phyloP scores from a whole-genome alignment of 2,888 invertebrate genomes.

The Acanthacorydalis orientalis region DNA sequence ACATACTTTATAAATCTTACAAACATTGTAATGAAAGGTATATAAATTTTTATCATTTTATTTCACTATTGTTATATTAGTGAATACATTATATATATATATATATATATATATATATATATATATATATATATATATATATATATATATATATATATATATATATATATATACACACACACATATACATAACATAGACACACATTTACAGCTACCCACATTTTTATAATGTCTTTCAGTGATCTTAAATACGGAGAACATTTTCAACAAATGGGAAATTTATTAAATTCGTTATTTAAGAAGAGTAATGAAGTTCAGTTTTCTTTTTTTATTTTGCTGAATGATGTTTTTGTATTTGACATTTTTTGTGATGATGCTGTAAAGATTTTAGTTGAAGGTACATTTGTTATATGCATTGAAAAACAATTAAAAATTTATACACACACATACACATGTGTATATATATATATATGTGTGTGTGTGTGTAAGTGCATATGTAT shows the following conservation, averaged over 20 bases:
- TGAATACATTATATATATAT: no score
- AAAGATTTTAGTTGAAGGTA: constrained; percentile 25
- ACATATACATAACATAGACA: no score
- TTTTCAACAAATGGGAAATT: constrained; percentile 21
- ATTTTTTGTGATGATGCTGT: constrained; percentile 22
- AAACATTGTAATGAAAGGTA: constrained; percentile 34
- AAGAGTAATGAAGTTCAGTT: constrained; percentile 29
- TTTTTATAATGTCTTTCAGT: no score
- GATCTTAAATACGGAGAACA: constrained; percentile 25
- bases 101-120: neutral
- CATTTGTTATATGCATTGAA: no score
- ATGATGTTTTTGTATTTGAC: constrained; percentile 28
- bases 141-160: no score
- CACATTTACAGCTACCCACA: no score
- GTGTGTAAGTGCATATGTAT: neutral
- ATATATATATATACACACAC: no score
- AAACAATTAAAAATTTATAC: neutral
- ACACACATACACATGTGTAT: no score
- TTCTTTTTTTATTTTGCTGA: constrained; percentile 26
- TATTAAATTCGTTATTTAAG: constrained; percentile 28
- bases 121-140: no score
- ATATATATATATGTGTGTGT: neutral
- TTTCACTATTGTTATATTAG: constrained; percentile 3
- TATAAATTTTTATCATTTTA: constrained; percentile 9
- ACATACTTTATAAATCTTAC: constrained; percentile 27